Evolutionary conservation across 1,140 invertebrate species (phyloP), one percentile per base, ranked within the genome.

Genomic region (Idris sp.): DNA sequence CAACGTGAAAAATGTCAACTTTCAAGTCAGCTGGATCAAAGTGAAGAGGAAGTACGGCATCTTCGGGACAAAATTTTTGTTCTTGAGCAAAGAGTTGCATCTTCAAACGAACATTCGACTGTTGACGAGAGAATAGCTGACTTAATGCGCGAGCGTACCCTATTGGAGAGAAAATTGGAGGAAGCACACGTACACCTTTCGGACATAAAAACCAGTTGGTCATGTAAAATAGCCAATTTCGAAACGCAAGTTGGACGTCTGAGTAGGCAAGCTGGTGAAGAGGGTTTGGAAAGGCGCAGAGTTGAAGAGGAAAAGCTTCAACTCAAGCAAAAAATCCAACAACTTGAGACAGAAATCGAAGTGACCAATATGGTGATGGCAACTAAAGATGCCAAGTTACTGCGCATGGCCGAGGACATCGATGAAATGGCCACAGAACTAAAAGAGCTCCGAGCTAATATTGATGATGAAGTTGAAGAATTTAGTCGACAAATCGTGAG

Each of bases 131-230:
- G 87, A 49, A 75, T 88, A 25, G 86, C 85, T 0, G 83, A 87
- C 67, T 36, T 88, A 4, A 84, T 87, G 84, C 80, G 86, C 13
- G 93, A 95, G 76, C 86, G 92, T 7, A 90, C 90, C 8, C 85
- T 94, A 1, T 80, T 95, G 2, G 92, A 95, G 74, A 89, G 93
- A 35, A 92, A 94, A 71, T 83, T 96, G 13, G 93, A 95, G 72
- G 95, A 97, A 79, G 90, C 93, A 0, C 93, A 95, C 79, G 87
- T 96, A 64, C 94, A 96, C 82, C 82, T 97, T 0, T 92, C 93
- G 0, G 94, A 96, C 76, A 95, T 96, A 64, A 96, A 96, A 81
- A 94, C 93, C 1, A 94, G 93, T 0, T 96, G 95, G 95, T 96
- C 94, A 77, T 92, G 93, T 15, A 95, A 96, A 82, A 96, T 96